These are phyloP conservation scores for Drosophila prosaltans DNA, from an alignment of 1,140 invertebrate species.

Conservation along the genomic window DNA sequence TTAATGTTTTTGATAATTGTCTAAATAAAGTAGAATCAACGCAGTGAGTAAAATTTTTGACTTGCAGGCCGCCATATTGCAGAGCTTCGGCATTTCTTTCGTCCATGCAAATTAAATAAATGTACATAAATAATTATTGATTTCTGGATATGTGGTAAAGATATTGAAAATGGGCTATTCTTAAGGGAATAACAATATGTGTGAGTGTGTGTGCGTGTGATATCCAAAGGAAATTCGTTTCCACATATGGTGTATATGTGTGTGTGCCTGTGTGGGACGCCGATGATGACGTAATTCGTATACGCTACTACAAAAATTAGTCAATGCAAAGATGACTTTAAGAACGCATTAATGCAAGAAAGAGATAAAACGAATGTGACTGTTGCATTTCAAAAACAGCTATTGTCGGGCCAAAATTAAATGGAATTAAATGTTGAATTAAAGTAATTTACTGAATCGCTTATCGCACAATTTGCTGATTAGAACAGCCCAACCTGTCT, in stretches of 20 bases:
- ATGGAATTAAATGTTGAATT: slow-evolving; percentile 30
- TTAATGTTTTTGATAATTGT: background rate
- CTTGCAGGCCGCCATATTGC: slow-evolving; percentile 1
- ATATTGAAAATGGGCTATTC: background rate
- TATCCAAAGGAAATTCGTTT: slow-evolving; percentile 15
- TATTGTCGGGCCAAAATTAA: background rate
- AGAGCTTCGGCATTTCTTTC: background rate
- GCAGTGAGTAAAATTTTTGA: slow-evolving; percentile 2
- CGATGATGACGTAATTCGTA: slow-evolving; percentile 72
- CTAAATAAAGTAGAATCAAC: background rate
- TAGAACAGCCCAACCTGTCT: slow-evolving; percentile 47
- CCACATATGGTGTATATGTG: background rate
- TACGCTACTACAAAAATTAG: slow-evolving; percentile 29
- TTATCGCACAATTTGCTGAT: slow-evolving; percentile 72
- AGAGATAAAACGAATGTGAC: background rate
- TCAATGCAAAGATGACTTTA: slow-evolving; percentile 37
- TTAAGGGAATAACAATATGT: background rate
- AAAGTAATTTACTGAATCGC: slow-evolving; percentile 65
- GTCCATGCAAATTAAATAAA: slow-evolving; percentile 39
- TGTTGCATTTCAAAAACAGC: background rate
- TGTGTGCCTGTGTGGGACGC: slow-evolving; percentile 52
- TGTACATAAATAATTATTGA: slow-evolving; percentile 39
- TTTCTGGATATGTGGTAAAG: slow-evolving; percentile 37
- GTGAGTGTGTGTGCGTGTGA: background rate
- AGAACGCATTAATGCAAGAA: background rate